Conservation (phyloP, 92 coral and sea anemone genomes). For the Anthopleura xanthogrammica region DNA sequence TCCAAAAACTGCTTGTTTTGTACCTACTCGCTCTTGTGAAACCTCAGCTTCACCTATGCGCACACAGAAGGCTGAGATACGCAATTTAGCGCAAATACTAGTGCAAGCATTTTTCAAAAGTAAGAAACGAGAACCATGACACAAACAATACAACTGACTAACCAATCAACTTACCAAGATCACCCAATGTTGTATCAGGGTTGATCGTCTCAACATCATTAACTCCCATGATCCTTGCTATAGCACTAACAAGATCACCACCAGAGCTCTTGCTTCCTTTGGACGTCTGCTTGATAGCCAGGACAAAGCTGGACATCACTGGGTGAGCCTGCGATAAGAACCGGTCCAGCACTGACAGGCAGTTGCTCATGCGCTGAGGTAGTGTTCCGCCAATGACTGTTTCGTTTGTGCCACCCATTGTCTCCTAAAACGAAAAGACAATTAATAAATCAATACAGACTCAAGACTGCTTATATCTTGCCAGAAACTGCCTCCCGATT, state of each 20-base stretch:
- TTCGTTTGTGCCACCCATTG: constrained; percentile 89
- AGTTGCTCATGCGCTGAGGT: constrained; percentile 92
- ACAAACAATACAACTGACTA: not conserved
- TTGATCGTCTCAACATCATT: constrained; percentile 65
- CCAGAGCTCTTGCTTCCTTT: constrained; percentile 68
- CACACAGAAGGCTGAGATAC: too few species aligned
- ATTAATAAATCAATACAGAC: not conserved
- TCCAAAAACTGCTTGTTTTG: too few species aligned
- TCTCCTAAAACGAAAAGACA: constrained; percentile 42
- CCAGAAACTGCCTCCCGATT: too few species aligned
- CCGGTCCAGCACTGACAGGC: constrained; percentile 75
- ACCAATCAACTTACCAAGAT: constrained; percentile 55
- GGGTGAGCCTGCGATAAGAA: constrained; percentile 81
- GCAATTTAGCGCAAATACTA: too few species aligned
- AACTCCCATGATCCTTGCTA: constrained; percentile 75
- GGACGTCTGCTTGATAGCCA: constrained; percentile 63
- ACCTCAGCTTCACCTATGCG: too few species aligned
- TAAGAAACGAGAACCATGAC: not conserved
- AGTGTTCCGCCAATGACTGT: constrained; percentile 83
- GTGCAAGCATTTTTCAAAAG: too few species aligned
- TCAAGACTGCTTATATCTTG: not conserved
- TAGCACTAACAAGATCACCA: constrained; percentile 70
- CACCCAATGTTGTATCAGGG: constrained; percentile 78
- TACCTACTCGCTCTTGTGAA: too few species aligned
- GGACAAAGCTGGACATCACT: constrained; percentile 73